Conservation (phyloP, 2,113 vertebrate genomes). For the Equus przewalskii region DNA sequence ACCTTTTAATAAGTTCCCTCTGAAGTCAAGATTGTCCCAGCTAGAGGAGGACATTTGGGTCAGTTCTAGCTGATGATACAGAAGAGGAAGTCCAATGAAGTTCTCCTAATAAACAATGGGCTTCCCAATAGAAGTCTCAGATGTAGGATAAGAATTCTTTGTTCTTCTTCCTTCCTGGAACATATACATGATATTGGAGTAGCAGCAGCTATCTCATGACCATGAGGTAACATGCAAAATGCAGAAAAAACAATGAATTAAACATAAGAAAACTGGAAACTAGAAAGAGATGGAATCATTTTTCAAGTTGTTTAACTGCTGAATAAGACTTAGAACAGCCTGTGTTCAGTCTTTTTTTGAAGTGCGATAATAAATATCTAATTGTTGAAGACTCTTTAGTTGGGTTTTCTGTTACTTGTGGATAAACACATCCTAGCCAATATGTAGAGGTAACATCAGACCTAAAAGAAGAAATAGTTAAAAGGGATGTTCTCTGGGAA, state of each 20-base stretch:
- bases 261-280: not conserved
- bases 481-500: not conserved
- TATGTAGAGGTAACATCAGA: not conserved
- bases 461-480: not conserved
- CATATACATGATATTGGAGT: not conserved
- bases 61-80: not conserved
- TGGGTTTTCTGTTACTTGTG: not conserved
- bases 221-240: not conserved
- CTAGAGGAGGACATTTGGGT: not conserved
- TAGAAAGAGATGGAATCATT: not conserved
- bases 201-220: not conserved
- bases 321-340: not conserved
- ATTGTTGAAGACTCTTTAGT: not conserved
- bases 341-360: not conserved
- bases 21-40: not conserved
- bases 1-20: not conserved
- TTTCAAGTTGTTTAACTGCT: not conserved
- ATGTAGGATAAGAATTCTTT: not conserved
- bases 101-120: not conserved
- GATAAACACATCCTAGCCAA: not conserved
- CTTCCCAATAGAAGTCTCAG: not conserved
- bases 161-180: not conserved
- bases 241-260: not conserved
- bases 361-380: constrained; percentile 2
- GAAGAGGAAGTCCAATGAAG: not conserved